Conservation (phyloP, 2,888 invertebrate species). For the Perdita meconis region DNA sequence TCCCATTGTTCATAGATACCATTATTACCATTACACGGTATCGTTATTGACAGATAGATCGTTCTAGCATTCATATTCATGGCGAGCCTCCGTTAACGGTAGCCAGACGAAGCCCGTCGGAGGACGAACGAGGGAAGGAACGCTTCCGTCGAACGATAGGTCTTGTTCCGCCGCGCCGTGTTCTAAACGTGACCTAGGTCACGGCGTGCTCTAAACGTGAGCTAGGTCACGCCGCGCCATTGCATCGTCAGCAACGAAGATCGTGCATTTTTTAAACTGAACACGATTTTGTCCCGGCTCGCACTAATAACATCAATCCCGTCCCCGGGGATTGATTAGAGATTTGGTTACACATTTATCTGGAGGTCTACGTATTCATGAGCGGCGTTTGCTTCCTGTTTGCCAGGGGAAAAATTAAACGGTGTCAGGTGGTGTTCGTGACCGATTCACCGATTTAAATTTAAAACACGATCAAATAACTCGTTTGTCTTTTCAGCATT, state of each 20-base stretch:
- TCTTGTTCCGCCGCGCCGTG: too few species aligned
- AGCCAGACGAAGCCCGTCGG: not conserved
- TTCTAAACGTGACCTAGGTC: too few species aligned
- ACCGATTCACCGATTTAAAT: not conserved
- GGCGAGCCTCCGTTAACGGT: conserved; percentile 41
- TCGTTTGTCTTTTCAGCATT: not conserved
- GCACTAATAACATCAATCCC: conserved; percentile 39
- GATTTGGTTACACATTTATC: conserved; percentile 27
- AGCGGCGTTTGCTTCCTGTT: not conserved
- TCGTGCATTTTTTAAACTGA: conserved; percentile 24
- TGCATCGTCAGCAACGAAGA: conserved; percentile 34
- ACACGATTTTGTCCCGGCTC: conserved; percentile 8
- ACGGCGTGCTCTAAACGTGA: too few species aligned
- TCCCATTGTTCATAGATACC: conserved; percentile 58
- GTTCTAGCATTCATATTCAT: conserved; percentile 58
- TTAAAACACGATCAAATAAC: not conserved
- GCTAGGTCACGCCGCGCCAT: too few species aligned
- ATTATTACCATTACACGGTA: conserved; percentile 64
- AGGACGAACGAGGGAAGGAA: conserved; percentile 14
- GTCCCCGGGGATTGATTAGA: conserved; percentile 25
- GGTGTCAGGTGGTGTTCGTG: not conserved
- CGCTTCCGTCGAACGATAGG: conserved; percentile 5
- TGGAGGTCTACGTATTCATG: conserved; percentile 22
- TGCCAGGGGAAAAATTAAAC: not conserved
- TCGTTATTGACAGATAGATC: conserved; percentile 61